Percentiles rank a stretch among this genome's conserved stretches.
Conservation (phyloP, 2,797 vertebrate genomes). For the Eutrigla gurnardus region DNA sequence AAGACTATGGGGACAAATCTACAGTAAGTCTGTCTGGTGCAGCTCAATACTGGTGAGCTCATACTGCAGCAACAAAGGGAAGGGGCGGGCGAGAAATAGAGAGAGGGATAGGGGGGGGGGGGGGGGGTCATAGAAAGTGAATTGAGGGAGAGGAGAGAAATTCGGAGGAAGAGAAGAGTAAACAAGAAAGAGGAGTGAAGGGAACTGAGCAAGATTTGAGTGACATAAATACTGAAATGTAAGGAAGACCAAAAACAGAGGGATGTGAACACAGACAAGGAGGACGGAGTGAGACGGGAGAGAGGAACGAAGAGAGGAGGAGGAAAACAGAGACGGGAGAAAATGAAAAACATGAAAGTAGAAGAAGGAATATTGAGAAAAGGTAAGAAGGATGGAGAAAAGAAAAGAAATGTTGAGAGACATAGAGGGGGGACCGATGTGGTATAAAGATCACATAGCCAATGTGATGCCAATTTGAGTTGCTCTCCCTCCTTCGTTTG, state of each 20-base stretch:
- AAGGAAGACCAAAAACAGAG: constrained; percentile 25
- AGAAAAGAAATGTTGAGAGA: constrained; percentile 24
- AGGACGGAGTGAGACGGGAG: background rate
- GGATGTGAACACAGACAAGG: constrained; percentile 5
- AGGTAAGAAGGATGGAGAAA: background rate
- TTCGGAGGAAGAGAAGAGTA: background rate
- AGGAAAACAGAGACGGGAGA: background rate
- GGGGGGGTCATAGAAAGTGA: constrained; percentile 18
- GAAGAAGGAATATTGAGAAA: background rate
- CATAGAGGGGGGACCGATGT: constrained; percentile 6
- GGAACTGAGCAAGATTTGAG: constrained; percentile 25
- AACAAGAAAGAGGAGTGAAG: constrained; percentile 21
- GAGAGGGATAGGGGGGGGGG: background rate
- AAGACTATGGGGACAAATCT: constrained; percentile 44
- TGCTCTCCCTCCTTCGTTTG: constrained; percentile 69
- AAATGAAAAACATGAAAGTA: constrained; percentile 28
- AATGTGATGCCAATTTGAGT: constrained; percentile 71
- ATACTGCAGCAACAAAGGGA: constrained; percentile 72
- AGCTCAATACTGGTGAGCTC: constrained; percentile 65
- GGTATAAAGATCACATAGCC: constrained; percentile 61
- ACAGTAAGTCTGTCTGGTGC: constrained; percentile 51
- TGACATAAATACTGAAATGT: constrained; percentile 18
- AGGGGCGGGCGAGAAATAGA: constrained; percentile 33
- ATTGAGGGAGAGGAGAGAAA: constrained; percentile 29
- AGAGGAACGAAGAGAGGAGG: background rate